phyloP scores from a whole-genome alignment of 2,797 vertebrate species.

The Momotus momota region DNA sequence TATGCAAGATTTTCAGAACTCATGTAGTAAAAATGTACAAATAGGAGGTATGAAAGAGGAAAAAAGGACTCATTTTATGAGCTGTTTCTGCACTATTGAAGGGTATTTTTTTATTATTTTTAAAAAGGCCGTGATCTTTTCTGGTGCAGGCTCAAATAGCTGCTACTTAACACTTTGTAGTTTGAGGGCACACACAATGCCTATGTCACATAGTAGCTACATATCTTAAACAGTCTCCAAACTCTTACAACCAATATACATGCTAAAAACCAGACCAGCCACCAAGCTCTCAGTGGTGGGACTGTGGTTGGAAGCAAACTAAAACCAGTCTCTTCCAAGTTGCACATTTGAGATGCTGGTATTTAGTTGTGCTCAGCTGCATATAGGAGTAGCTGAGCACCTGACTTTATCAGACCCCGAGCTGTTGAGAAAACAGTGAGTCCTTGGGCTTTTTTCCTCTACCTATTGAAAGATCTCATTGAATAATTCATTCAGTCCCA shows the following conservation, averaged over 20 bases:
- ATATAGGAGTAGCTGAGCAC: neutral
- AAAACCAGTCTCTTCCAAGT: neutral
- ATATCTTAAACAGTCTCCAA: neutral
- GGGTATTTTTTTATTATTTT: no score
- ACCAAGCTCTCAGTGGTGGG: neutral
- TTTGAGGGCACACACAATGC: neutral
- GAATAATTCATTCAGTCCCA: neutral
- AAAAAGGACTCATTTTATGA: neutral
- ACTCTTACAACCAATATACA: neutral
- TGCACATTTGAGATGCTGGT: neutral
- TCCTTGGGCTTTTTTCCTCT: neutral
- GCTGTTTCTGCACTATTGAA: neutral
- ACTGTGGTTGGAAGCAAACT: neutral
- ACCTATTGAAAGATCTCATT: neutral
- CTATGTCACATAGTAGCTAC: rapidly evolving
- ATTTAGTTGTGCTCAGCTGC: neutral
- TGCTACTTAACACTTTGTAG: neutral
- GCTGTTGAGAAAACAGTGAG: neutral
- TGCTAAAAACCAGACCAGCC: neutral
- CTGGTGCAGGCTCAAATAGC: neutral
- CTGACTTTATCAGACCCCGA: neutral
- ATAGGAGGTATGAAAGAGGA: neutral
- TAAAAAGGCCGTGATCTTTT: neutral
- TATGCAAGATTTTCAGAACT: conserved; percentile 13
- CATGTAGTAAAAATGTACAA: neutral